Percentiles rank a stretch among this genome's conserved stretches.
These are phyloP conservation scores for Rhea americana DNA, from an alignment of 2,113 vertebrate species.

Conservation along the genomic window DNA sequence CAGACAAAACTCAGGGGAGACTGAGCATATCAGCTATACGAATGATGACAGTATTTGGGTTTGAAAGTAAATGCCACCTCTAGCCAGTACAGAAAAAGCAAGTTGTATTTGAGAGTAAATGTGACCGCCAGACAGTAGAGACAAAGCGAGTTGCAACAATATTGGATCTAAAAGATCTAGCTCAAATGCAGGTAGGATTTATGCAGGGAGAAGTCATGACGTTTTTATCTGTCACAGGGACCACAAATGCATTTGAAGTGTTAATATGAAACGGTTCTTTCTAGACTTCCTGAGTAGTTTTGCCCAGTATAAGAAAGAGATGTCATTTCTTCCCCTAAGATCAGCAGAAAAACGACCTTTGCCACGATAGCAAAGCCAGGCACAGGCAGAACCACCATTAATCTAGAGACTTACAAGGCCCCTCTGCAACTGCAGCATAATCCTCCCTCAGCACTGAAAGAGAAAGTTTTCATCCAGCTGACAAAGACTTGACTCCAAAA, in stretches of 20 bases:
- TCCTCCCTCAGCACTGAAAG: background rate
- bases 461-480: background rate
- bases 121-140: too few relatives aligned
- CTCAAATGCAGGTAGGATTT: background rate
- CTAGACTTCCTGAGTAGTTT: background rate
- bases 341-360: background rate
- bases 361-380: background rate
- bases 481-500: background rate
- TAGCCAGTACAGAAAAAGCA: too few relatives aligned
- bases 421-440: background rate
- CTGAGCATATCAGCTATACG: too few relatives aligned
- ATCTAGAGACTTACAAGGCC: background rate
- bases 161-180: too few relatives aligned
- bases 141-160: too few relatives aligned
- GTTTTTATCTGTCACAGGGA: background rate
- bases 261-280: too few relatives aligned
- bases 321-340: background rate
- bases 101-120: too few relatives aligned
- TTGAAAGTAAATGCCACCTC: too few relatives aligned
- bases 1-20: too few relatives aligned
- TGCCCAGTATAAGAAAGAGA: background rate
- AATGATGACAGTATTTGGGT: too few relatives aligned
- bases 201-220: background rate
- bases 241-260: background rate
- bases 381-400: background rate